Base-by-base conservation (phyloP, 2,888 invertebrate genomes). In the Endomychus coccineus region DNA sequence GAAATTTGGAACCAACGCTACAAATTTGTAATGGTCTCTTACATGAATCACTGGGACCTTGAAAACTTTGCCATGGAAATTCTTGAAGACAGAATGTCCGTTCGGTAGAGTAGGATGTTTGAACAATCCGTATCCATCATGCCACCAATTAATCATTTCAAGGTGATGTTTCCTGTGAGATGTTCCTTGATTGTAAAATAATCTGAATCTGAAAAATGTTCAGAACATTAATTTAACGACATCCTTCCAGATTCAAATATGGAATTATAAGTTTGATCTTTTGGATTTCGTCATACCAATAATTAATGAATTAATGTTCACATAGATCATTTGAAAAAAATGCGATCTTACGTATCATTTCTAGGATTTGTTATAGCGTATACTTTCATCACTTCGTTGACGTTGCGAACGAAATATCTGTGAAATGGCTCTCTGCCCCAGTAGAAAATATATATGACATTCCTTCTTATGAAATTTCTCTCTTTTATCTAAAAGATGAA, bases 1-100 rank as follows among this genome's bases (percentile, higher is more conserved):
- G n/a, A n/a, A n/a, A n/a, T n/a, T n/a, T n/a, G n/a, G n/a, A n/a
- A n/a, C n/a, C n/a, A n/a, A n/a, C n/a, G n/a, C n/a, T n/a, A n/a
- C n/a, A n/a, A n/a, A n/a, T n/a, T n/a, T n/a, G n/a, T n/a, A n/a
- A n/a, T n/a, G n/a, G n/a, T n/a, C n/a, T n/a, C 72, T 69, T 62
- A 83, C 83, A 57, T 84, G 81, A 45, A 83, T 70, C 1, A 84
- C 83, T 1, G 84, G 84, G 1, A 84, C 75, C 23, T 71, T 66
- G 43, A 84, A 78, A 1, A 74, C 59, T 42, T 80, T 69, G 15
- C 76, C 75, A 25, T 73, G 67, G 51, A 84, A 82, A 62, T 83
- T 71, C 11, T 71, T 66, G 58, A 78, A 84, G 16, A 82, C 75
- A 22, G 70, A 68, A 1, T 76, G 66, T 16, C 49, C 45, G 1